Conservation (phyloP, 2,888 invertebrate genomes). For the Synanthedon andrenaeformis region DNA sequence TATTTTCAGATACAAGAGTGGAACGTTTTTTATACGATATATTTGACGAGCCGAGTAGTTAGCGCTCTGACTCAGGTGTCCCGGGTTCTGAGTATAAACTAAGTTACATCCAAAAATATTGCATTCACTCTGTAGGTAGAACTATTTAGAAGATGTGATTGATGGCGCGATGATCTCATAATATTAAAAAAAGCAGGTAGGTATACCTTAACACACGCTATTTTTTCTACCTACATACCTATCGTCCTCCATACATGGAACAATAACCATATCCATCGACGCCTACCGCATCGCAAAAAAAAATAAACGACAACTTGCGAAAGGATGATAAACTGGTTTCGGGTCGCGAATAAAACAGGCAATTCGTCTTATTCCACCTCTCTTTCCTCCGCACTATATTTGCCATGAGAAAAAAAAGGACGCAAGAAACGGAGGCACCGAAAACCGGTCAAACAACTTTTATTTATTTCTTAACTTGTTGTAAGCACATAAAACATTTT, state of each 20-base stretch:
- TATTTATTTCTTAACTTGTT: conserved; percentile 67
- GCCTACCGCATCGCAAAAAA: conserved; percentile 46
- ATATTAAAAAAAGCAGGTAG: neutral
- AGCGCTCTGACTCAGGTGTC: too few relatives aligned
- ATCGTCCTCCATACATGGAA: neutral
- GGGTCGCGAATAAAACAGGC: conserved; percentile 22
- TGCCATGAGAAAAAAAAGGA: conserved; percentile 18
- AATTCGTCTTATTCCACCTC: conserved; percentile 26
- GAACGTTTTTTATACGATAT: too few relatives aligned
- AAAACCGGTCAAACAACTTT: conserved; percentile 46
- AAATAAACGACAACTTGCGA: conserved; percentile 26
- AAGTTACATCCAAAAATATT: too few relatives aligned
- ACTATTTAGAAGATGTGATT: neutral
- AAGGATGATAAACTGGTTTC: conserved; percentile 64
- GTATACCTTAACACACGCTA: neutral
- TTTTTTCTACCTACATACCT: neutral
- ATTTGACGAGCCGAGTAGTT: too few relatives aligned
- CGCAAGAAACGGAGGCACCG: conserved; percentile 10
- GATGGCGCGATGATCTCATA: neutral
- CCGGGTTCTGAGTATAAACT: too few relatives aligned
- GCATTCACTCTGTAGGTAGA: neutral
- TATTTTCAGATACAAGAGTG: neutral
- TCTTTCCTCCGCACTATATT: neutral
- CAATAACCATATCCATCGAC: conserved; percentile 31
- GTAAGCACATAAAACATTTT: conserved; percentile 52